phyloP scores from a whole-genome alignment of 2,888 invertebrate species.

The Cantharis rustica region DNA sequence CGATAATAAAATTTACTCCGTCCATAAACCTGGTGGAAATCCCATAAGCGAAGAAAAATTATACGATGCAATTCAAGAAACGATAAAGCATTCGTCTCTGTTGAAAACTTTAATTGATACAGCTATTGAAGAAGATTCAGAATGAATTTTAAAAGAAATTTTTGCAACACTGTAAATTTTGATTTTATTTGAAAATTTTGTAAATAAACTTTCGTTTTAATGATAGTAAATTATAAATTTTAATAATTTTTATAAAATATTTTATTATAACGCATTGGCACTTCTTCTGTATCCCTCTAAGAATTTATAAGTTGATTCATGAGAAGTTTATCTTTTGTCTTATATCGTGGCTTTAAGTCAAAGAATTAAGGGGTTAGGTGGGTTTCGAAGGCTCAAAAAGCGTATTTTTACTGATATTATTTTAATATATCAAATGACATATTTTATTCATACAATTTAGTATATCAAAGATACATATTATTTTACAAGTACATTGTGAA shows the following conservation, averaged over 20 bases:
- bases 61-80: constrained; percentile 63
- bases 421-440: too few species aligned
- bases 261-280: too few species aligned
- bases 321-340: too few species aligned
- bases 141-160: not conserved
- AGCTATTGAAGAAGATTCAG: constrained; percentile 36
- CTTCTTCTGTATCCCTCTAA: too few species aligned
- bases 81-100: constrained; percentile 63
- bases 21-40: constrained; percentile 78
- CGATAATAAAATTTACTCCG: constrained; percentile 64
- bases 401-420: too few species aligned
- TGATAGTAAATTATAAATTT: not conserved
- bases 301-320: too few species aligned
- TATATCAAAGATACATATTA: too few species aligned
- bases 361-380: too few species aligned
- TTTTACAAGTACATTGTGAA: too few species aligned
- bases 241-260: not conserved
- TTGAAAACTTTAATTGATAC: constrained; percentile 57
- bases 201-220: not conserved
- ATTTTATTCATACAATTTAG: too few species aligned
- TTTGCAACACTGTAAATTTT: not conserved
- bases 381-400: too few species aligned
- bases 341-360: too few species aligned
- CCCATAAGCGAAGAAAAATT: constrained; percentile 64
- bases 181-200: not conserved